A percentile compares a stretch with the other conserved stretches of the same genome.
Conservation (phyloP, 2,888 invertebrate species). For the Brassicogethes aeneus region DNA sequence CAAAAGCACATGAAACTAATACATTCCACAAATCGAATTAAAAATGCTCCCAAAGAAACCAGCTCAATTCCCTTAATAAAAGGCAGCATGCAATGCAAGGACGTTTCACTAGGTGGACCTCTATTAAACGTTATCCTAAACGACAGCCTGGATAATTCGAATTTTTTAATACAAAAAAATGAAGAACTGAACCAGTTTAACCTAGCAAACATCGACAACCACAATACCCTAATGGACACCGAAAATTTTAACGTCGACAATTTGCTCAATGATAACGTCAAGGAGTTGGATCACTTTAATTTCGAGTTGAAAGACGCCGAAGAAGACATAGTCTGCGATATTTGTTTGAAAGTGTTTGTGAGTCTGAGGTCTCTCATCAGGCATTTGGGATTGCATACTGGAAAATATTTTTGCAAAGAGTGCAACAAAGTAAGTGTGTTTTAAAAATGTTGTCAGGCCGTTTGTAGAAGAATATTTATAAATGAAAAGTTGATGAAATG, state of each 20-base stretch:
- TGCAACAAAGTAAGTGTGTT: conserved; percentile 39
- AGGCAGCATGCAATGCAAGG: conserved; percentile 13
- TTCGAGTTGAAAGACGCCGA: conserved; percentile 27
- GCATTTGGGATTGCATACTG: conserved; percentile 47
- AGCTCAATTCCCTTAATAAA: neutral
- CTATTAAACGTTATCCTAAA: conserved; percentile 27
- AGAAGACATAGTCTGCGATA: conserved; percentile 32
- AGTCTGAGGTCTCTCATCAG: conserved; percentile 23
- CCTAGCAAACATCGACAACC: conserved; percentile 22
- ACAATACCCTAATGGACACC: conserved; percentile 23
- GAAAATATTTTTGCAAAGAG: conserved; percentile 40
- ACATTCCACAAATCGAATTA: conserved; percentile 10
- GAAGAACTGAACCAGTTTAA: conserved; percentile 23
- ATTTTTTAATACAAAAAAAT: conserved; percentile 24
- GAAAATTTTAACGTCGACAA: conserved; percentile 31
- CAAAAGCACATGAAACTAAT: conserved; percentile 23
- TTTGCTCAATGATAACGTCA: conserved; percentile 27
- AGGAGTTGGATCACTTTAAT: conserved; percentile 31
- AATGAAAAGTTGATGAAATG: neutral
- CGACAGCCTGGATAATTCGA: conserved; percentile 32
- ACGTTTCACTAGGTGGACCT: conserved; percentile 29
- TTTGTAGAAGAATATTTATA: neutral
- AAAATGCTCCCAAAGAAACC: conserved; percentile 4
- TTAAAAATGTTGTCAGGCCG: conserved; percentile 3
- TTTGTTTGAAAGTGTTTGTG: conserved; percentile 31